Conservation (phyloP, 2,797 vertebrate genomes). For the Bovichtus diacanthus region DNA sequence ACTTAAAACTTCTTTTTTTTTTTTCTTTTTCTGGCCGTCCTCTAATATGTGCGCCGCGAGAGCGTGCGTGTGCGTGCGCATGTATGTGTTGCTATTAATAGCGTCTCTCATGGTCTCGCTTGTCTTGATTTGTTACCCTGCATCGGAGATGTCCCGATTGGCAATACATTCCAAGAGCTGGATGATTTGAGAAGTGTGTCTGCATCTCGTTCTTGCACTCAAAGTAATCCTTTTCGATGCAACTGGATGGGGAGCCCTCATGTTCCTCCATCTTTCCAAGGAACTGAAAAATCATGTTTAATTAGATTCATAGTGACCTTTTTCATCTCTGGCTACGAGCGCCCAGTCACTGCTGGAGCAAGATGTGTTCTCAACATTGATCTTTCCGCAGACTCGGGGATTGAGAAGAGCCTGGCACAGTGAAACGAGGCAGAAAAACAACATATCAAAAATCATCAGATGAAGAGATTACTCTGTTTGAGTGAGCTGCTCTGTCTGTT, state of each 20-base stretch:
- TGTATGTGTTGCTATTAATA: constrained; percentile 70
- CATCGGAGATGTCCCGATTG: constrained; percentile 72
- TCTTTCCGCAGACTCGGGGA: constrained; percentile 74
- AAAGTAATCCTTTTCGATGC: constrained; percentile 64
- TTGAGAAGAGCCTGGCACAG: constrained; percentile 67
- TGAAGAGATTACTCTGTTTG: constrained; percentile 80
- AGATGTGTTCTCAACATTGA: constrained; percentile 82
- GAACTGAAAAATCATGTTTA: constrained; percentile 81
- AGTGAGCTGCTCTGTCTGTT: constrained; percentile 62
- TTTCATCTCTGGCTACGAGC: constrained; percentile 77
- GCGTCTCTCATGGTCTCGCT: constrained; percentile 66
- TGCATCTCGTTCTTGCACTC: constrained; percentile 68
- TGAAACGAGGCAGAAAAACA: constrained; percentile 80
- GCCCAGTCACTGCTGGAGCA: constrained; percentile 68
- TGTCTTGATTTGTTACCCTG: constrained; percentile 74
- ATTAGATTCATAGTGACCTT: constrained; percentile 85
- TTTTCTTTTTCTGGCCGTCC: constrained; percentile 33
- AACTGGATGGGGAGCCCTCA: constrained; percentile 60
- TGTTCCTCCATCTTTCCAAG: constrained; percentile 71
- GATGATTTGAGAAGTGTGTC: constrained; percentile 64
- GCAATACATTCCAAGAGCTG: constrained; percentile 64
- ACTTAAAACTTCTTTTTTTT: constrained; percentile 73
- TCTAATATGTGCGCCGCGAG: constrained; percentile 47
- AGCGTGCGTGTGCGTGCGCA: constrained; percentile 37
- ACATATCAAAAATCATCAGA: constrained; percentile 79